These are phyloP conservation scores for Cossypha polioptera DNA, from an alignment of 2,797 vertebrate species.

Conservation along the genomic window DNA sequence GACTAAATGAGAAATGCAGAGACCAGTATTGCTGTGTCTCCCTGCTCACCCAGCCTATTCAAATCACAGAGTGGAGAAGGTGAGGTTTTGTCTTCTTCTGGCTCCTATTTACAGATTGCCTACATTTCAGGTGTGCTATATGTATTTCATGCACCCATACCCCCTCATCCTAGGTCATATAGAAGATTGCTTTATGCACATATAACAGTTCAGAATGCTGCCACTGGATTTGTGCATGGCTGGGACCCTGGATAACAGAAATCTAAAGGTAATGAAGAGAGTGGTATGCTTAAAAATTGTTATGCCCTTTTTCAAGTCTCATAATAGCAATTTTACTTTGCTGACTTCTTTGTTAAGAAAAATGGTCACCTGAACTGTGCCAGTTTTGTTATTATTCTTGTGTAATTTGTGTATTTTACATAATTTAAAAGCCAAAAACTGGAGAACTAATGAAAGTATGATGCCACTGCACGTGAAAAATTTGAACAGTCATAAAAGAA, in stretches of 20 bases:
- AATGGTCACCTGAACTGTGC: not conserved
- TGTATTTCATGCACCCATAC: fast-evolving
- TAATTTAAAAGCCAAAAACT: not conserved
- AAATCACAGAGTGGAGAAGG: not conserved
- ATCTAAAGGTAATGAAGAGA: not conserved
- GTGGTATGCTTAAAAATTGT: not conserved
- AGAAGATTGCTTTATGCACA: not conserved
- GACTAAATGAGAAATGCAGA: not conserved
- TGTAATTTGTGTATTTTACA: not conserved
- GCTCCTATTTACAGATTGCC: not conserved
- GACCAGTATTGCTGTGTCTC: not conserved
- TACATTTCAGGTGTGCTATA: not conserved
- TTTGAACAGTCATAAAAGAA: not conserved
- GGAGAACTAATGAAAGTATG: not conserved
- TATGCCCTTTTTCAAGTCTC: not conserved
- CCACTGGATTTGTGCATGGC: not conserved
- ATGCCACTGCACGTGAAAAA: not conserved
- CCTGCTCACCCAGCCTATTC: not conserved
- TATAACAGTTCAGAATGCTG: not conserved
- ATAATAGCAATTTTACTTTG: not conserved
- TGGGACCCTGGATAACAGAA: not conserved
- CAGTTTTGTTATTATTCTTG: not conserved
- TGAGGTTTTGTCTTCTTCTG: not conserved
- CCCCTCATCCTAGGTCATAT: fast-evolving
- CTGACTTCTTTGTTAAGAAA: not conserved